phyloP scores from a whole-genome alignment of 2,888 invertebrate genomes.

The Drosophila borealis region DNA sequence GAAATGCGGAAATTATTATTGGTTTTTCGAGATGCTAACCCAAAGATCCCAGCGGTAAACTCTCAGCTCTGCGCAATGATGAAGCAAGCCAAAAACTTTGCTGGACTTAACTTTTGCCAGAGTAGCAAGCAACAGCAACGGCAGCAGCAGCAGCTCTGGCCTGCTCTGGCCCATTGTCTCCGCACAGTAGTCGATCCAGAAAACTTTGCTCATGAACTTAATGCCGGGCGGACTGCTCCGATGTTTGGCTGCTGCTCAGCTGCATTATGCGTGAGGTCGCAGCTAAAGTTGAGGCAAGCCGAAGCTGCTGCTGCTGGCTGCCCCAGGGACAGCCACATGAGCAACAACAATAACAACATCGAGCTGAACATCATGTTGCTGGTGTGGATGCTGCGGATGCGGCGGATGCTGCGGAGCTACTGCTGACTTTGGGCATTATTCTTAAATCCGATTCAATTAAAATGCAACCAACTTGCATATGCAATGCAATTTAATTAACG shows the following conservation, averaged over 20 bases:
- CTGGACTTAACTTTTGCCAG: constrained; percentile 39
- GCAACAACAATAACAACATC: constrained; percentile 25
- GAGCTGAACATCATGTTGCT: constrained; percentile 25
- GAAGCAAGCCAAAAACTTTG: constrained; percentile 62
- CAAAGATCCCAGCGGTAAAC: constrained; percentile 73
- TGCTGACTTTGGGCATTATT: constrained; percentile 76
- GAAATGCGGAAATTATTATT: constrained; percentile 73
- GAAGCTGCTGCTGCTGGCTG: constrained; percentile 5
- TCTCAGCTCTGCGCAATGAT: constrained; percentile 67
- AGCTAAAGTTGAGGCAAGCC: neutral
- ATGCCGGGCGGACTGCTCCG: constrained; percentile 50
- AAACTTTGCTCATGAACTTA: constrained; percentile 76
- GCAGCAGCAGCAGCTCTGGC: neutral
- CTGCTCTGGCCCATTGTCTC: constrained; percentile 60
- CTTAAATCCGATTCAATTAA: constrained; percentile 79
- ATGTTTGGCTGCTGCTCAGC: constrained; percentile 12
- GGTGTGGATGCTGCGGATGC: constrained; percentile 30
- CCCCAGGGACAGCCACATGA: constrained; percentile 42
- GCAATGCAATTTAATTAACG: constrained; percentile 78
- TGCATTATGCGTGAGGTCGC: constrained; percentile 55
- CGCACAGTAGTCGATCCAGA: constrained; percentile 28
- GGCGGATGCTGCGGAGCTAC: constrained; percentile 12
- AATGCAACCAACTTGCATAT: constrained; percentile 78
- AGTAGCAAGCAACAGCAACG: neutral
- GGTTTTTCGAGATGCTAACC: constrained; percentile 68